These are phyloP conservation scores for Gasterosteus nipponicus DNA, from an alignment of 2,113 vertebrate genomes.

Conservation along the genomic window DNA sequence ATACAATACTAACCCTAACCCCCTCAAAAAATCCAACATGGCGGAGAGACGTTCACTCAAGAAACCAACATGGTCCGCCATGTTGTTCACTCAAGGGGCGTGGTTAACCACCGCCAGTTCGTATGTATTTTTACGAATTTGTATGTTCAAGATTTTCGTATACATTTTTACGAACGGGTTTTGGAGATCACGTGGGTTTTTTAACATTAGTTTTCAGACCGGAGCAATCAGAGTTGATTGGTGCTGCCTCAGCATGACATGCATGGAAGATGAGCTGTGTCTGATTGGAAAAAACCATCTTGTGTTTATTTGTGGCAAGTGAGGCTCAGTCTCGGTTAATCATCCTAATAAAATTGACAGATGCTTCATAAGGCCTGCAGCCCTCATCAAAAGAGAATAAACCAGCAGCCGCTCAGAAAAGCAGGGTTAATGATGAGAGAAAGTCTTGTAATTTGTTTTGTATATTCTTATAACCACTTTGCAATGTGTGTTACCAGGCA, in stretches of 20 bases:
- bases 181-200: neutral
- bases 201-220: constrained; percentile 30
- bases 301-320: constrained; percentile 56
- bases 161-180: too few relatives aligned
- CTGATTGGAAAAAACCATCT: constrained; percentile 45
- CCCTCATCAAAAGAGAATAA: constrained; percentile 30
- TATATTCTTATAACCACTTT: neutral
- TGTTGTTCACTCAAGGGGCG: too few relatives aligned
- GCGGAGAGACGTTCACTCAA: too few relatives aligned
- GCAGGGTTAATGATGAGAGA: neutral
- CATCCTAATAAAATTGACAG: constrained; percentile 52
- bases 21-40: too few relatives aligned
- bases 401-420: constrained; percentile 7
- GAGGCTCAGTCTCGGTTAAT: constrained; percentile 43
- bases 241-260: constrained; percentile 25
- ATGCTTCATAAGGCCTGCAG: constrained; percentile 49
- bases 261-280: constrained; percentile 42
- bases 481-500: neutral
- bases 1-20: too few relatives aligned
- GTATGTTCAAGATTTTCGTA: too few relatives aligned
- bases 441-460: neutral
- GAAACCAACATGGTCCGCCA: too few relatives aligned
- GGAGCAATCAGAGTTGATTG: constrained; percentile 54
- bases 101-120: too few relatives aligned
- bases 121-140: too few relatives aligned